Conservation (phyloP, 92 coral and sea anemone species). For the Zoanthus solanderi region DNA sequence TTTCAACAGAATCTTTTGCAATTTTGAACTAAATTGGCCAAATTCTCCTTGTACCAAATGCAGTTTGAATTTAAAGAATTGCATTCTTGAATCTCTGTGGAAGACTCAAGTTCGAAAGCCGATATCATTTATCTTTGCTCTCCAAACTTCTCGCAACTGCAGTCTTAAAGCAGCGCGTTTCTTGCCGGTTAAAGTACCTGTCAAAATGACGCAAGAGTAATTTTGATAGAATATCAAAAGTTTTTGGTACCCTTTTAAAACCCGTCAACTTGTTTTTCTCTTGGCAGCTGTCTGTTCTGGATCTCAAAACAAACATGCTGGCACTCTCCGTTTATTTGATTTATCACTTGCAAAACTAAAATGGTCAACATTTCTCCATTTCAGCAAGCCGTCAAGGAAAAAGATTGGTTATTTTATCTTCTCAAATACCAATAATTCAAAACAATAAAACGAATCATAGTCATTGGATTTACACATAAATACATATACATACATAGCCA, state of each 20-base stretch:
- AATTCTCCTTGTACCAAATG: not conserved
- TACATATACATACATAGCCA: not conserved
- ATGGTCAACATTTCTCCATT: not conserved
- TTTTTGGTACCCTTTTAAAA: not conserved
- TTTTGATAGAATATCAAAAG: not conserved
- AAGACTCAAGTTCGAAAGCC: not conserved
- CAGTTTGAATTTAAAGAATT: not conserved
- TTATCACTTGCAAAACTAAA: conserved; percentile 44
- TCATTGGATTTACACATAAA: not conserved
- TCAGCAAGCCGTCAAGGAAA: not conserved
- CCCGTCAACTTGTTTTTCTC: not conserved
- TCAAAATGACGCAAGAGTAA: not conserved
- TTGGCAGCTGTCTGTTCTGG: conserved; percentile 22
- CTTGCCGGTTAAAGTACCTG: not conserved
- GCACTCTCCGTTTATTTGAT: conserved; percentile 7
- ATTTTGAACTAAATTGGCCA: not conserved
- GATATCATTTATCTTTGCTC: conserved; percentile 27
- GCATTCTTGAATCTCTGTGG: conserved; percentile 25
- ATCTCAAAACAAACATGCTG: conserved; percentile 22
- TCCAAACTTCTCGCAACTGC: not conserved
- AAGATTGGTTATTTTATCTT: not conserved
- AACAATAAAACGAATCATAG: conserved; percentile 22
- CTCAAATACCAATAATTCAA: not conserved
- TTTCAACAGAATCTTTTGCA: not conserved
- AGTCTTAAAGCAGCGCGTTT: not conserved